Base-by-base conservation (phyloP, 2,888 invertebrate genomes). In the Coremacera marginata region DNA sequence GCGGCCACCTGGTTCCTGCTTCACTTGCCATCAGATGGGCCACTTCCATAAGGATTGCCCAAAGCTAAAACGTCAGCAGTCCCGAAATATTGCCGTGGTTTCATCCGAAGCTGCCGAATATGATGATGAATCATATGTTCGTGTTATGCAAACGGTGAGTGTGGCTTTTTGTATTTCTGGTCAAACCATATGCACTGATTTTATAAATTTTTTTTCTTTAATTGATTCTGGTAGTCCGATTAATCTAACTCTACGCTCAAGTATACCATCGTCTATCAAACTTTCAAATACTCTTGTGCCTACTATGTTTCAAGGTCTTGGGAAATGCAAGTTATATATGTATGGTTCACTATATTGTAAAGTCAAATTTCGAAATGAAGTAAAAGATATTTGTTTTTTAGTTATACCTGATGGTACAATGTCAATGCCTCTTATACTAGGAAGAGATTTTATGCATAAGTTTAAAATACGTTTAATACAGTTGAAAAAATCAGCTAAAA, bases 141-240 rank as follows among this genome's bases (percentile, higher is more conserved):
- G 22, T 51, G 16, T 49, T 68, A 49, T 22, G 9, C 68, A 49
- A 51, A n/a, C 16, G 68, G 51, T 68, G 27, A 68, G 68, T 5
- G 68, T 68, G 44, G 68, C 68, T 8, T 68, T 68, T 68, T 70
- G 5, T 65, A 25, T 19, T 25, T 60, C 37, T 27, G 27, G 52
- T 65, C 2, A 19, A 19, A 34, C 5, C 7, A 37, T 16, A 16
- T 65, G 65, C 65, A 65, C 65, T 34, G n/a, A 65, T 3, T 65
- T 65, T n/a, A 37, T 65, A 34, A 34, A 37, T 65, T 68, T 44
- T 49, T 37, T 51, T 4, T 68, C 68, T 51, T 22, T 68, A 9
- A 16, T 68, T 51, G 68, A 68, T 22, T 75, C 77, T 5, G 63
- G 77, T 49, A 77, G 70, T 51, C 70, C 77, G 22, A 77, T 76